phyloP scores from a whole-genome alignment of 2,797 vertebrate species.

The Lutjanus argentimaculatus region DNA sequence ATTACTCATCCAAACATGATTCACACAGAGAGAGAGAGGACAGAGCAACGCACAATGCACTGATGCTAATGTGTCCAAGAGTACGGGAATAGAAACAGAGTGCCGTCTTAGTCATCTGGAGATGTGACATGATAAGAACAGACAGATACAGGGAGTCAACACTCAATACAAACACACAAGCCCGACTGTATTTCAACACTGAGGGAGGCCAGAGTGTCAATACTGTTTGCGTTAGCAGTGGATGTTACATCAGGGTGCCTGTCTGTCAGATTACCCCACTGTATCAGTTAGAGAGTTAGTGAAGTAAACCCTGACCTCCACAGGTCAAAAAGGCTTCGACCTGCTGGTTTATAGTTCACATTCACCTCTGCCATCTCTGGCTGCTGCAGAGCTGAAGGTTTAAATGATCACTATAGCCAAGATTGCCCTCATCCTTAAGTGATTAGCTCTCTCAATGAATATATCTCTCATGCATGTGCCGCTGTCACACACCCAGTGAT shows the following conservation, averaged over 20 bases:
- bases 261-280: slow-evolving; percentile 32
- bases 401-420: slow-evolving; percentile 18
- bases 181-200: slow-evolving; percentile 57
- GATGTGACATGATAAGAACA: slow-evolving; percentile 75
- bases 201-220: slow-evolving; percentile 55
- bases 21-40: slow-evolving; percentile 65
- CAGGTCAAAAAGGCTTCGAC: slow-evolving; percentile 32
- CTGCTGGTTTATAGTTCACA: slow-evolving; percentile 28
- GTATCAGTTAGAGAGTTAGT: slow-evolving; percentile 15
- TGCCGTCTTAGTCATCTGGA: slow-evolving; percentile 65
- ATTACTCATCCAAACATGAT: slow-evolving; percentile 58
- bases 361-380: not conserved
- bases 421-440: slow-evolving; percentile 31
- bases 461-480: slow-evolving; percentile 33
- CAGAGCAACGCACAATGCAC: slow-evolving; percentile 54
- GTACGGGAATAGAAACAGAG: slow-evolving; percentile 68
- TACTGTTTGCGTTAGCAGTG: slow-evolving; percentile 52
- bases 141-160: slow-evolving; percentile 73
- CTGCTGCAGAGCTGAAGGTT: slow-evolving; percentile 22
- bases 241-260: slow-evolving; percentile 32
- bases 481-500: slow-evolving; percentile 22
- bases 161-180: slow-evolving; percentile 68
- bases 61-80: slow-evolving; percentile 70
- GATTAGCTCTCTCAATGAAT: slow-evolving; percentile 35
- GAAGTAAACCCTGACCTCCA: slow-evolving; percentile 48